Evolutionary conservation across 1,140 invertebrate species (phyloP).

Genomic region (Macrocentrus cingulum): DNA sequence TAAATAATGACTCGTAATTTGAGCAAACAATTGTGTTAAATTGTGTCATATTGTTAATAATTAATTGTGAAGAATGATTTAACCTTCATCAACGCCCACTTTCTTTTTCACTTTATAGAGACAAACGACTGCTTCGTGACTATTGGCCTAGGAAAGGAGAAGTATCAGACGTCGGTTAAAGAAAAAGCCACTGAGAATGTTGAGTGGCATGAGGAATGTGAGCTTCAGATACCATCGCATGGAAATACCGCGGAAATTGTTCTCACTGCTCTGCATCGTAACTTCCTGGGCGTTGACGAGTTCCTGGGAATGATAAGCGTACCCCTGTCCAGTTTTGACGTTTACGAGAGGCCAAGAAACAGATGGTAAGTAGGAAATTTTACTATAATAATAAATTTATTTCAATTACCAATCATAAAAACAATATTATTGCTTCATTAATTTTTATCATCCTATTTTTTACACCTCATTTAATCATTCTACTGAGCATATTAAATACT

Average conservation of each 20-base stretch:
- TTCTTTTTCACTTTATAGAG: slow-evolving; percentile 50
- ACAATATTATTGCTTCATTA: no score
- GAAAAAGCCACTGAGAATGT: slow-evolving; percentile 80
- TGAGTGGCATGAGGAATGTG: slow-evolving; percentile 95
- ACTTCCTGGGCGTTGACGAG: slow-evolving; percentile 88
- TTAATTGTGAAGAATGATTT: slow-evolving; percentile 1
- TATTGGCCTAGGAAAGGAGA: slow-evolving; percentile 91
- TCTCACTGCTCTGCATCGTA: slow-evolving; percentile 83
- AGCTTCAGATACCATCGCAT: slow-evolving; percentile 86
- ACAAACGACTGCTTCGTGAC: slow-evolving; percentile 95
- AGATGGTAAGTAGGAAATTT: slow-evolving; percentile 64
- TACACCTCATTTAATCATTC: no score
- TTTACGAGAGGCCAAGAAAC: slow-evolving; percentile 85
- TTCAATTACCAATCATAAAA: no score
- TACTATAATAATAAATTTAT: slow-evolving; percentile 6
- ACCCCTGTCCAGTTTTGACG: slow-evolving; percentile 83
- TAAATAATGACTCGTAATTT: no score
- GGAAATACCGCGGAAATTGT: slow-evolving; percentile 85
- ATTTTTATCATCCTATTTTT: no score
- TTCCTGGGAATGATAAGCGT: slow-evolving; percentile 84
- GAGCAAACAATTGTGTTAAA: no score
- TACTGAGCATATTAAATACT: no score
- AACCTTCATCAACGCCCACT: slow-evolving; percentile 3
- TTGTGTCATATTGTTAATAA: background rate
- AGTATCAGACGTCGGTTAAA: slow-evolving; percentile 94